These are phyloP conservation scores for Drosophila arawakana DNA, from an alignment of 1,140 invertebrate genomes.

Conservation along the genomic window DNA sequence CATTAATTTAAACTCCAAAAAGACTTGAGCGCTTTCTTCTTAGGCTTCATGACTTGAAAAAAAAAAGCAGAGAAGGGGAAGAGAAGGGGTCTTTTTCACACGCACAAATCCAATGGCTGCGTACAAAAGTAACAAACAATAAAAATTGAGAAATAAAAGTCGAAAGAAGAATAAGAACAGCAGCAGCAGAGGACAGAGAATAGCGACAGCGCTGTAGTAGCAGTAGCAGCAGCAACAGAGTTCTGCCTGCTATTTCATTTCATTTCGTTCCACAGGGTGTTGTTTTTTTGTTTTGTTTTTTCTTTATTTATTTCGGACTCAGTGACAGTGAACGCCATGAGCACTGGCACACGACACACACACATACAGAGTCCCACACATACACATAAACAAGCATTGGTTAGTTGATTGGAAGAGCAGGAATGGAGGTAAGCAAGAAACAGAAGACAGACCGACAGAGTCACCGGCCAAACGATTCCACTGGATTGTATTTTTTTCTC, in stretches of 20 bases:
- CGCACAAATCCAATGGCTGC: conserved; percentile 8
- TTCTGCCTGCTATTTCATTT: conserved; percentile 70
- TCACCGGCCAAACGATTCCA: conserved; percentile 53
- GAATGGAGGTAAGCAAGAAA: conserved; percentile 21
- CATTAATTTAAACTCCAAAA: conserved; percentile 8
- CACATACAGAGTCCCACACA: background rate
- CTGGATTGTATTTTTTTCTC: conserved; percentile 52
- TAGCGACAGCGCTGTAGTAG: conserved; percentile 23
- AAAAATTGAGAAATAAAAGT: conserved; percentile 41
- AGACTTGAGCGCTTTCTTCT: conserved; percentile 15
- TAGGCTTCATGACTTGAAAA: background rate
- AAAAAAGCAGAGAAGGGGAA: background rate
- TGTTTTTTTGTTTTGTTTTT: conserved; percentile 42
- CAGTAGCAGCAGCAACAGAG: conserved; percentile 28
- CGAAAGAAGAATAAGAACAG: conserved; percentile 53
- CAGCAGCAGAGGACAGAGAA: conserved; percentile 35
- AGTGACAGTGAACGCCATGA: conserved; percentile 69
- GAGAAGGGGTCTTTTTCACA: conserved; percentile 12
- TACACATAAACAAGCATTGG: conserved; percentile 12
- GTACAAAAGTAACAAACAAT: conserved; percentile 33
- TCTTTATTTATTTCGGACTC: conserved; percentile 55
- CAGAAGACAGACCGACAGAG: conserved; percentile 47
- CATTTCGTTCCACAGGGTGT: conserved; percentile 68
- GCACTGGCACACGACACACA: conserved; percentile 73
- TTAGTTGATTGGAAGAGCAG: conserved; percentile 31